Conservation (phyloP, 1,140 invertebrate species). For the Gonatopus flavifemur region DNA sequence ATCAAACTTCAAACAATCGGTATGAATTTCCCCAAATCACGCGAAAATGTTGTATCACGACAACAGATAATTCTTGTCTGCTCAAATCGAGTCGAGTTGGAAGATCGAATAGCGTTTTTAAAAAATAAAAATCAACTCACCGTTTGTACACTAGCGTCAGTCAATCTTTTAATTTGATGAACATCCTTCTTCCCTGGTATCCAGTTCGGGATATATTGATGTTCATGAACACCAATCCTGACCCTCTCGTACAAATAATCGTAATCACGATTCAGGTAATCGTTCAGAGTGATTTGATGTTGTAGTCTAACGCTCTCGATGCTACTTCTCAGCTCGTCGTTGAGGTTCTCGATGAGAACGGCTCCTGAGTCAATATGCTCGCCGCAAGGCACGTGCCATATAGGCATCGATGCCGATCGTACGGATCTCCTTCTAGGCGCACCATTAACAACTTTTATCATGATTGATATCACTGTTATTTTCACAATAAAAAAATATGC, state of each 20-base stretch:
- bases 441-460: neutral
- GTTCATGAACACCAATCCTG: conserved; percentile 43
- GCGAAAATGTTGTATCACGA: too few relatives aligned
- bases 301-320: conserved; percentile 41
- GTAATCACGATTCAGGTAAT: conserved; percentile 46
- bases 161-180: conserved; percentile 32
- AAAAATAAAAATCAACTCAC: conserved; percentile 35
- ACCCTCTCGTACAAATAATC: conserved; percentile 48
- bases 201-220: conserved; percentile 57
- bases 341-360: conserved; percentile 2
- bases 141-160: conserved; percentile 27
- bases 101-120: neutral
- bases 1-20: too few relatives aligned
- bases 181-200: conserved; percentile 49
- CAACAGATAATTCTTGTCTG: too few relatives aligned
- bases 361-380: conserved; percentile 15
- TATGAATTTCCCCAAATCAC: too few relatives aligned
- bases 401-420: conserved; percentile 31
- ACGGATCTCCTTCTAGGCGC: conserved; percentile 24
- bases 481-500: neutral
- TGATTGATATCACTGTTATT: neutral
- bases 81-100: neutral
- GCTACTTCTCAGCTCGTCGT: conserved; percentile 30
- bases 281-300: conserved; percentile 40
- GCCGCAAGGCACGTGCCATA: conserved; percentile 49